Evolutionary conservation across 1,140 invertebrate species (phyloP).

Genomic region (Parapsyche elsis): DNA sequence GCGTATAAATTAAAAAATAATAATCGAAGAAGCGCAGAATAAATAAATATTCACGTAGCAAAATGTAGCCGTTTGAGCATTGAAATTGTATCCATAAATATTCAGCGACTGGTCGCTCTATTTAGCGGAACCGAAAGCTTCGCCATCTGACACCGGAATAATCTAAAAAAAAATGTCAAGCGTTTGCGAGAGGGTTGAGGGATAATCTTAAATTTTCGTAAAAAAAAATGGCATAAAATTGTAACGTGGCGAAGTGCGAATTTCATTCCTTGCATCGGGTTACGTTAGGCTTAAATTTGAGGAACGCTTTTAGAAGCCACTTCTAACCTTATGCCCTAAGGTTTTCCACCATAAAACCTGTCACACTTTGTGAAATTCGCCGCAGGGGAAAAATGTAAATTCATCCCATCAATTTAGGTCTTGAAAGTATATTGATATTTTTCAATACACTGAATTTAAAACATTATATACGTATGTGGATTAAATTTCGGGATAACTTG

Average conservation of each 20-base stretch:
- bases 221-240: constrained; percentile 14
- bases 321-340: neutral
- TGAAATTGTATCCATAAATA: constrained; percentile 36
- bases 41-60: neutral
- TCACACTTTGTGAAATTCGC: constrained; percentile 41
- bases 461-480: no score
- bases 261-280: constrained; percentile 4
- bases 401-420: constrained; percentile 32
- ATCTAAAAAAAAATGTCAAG: constrained; percentile 40
- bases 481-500: no score
- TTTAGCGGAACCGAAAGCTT: constrained; percentile 5
- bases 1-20: constrained; percentile 15
- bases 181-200: neutral
- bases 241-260: neutral
- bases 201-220: constrained; percentile 28
- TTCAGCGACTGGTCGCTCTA: constrained; percentile 20
- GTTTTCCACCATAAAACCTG: constrained; percentile 36
- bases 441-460: neutral
- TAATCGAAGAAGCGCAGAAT: neutral
- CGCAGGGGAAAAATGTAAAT: constrained; percentile 37
- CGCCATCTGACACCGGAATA: constrained; percentile 46
- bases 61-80: neutral
- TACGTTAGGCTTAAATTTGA: neutral
- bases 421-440: constrained; percentile 28
- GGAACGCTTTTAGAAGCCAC: neutral